Evolutionary conservation across 2,113 vertebrate species (phyloP), one percentile per base, ranked within the genome.

Genomic region (Nothoprocta perdicaria): DNA sequence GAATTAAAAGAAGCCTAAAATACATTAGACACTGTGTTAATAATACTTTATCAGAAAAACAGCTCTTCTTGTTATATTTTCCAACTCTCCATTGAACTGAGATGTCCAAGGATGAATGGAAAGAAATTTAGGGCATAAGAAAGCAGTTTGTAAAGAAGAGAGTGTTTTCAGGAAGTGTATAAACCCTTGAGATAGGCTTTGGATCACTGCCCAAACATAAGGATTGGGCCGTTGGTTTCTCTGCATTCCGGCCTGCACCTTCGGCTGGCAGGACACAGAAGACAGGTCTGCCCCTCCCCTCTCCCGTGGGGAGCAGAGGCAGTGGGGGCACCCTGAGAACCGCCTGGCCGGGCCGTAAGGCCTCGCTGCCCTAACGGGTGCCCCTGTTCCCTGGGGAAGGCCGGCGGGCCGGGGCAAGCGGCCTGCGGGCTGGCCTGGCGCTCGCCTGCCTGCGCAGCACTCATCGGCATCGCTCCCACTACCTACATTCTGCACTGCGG

Each of bases 351-450:
- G 65, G 31, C 67, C 72, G 66, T 58, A 86, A 62, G 55, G 88
- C 91, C 83, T 91, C 87, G 38, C 66, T 94, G 31, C 71, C 86
- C 57, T 71, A 93, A 81, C 43, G 81, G 74, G 87, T 84, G 50
- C 9, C 83, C 76, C 60, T 55, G 29, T 71, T 90, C 84, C 60
- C 58, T 50, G 91, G 53, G 79, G 84, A 89, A 87, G 76, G 17
- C 55, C 68, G 31, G 31, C 41, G 81, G 76, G 67, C 33, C 65
- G 58, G 72, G 67, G 80, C 92, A 88, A 90, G 69, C 61, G 71
- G 85, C 75, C 26, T 62, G 16, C 58, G 67, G 88, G 18, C 75
- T 80, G 53, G 26, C 27, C 82, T 92, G 72, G 92, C 92, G 75
- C 75, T 84, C 62, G 58, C 69, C 87, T 92, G 89, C 84, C 87